These are phyloP conservation scores for Ibidorhyncha struthersii DNA, from an alignment of 2,113 vertebrate species.

Conservation along the genomic window DNA sequence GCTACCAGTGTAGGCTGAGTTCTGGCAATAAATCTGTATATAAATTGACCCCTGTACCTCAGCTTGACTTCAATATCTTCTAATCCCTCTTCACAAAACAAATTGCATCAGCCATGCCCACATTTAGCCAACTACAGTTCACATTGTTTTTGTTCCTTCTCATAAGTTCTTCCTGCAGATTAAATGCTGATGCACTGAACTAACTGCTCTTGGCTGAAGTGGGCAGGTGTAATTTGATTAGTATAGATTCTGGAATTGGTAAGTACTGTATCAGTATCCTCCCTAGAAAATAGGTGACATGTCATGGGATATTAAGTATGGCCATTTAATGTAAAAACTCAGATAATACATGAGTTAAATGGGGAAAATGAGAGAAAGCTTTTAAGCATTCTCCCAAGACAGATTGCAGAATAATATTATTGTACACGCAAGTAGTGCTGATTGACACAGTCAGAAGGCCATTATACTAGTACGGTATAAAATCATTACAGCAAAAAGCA, in stretches of 20 bases:
- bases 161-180: conserved; percentile 78
- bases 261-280: conserved; percentile 79
- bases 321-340: conserved; percentile 86
- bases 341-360: conserved; percentile 85
- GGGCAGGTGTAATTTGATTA: conserved; percentile 75
- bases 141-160: conserved; percentile 80
- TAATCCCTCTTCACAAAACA: conserved; percentile 78
- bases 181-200: conserved; percentile 78
- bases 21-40: conserved; percentile 22
- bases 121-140: conserved; percentile 72
- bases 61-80: conserved; percentile 73
- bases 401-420: conserved; percentile 79
- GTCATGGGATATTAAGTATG: conserved; percentile 83
- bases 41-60: conserved; percentile 65
- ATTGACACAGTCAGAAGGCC: conserved; percentile 76
- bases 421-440: conserved; percentile 66
- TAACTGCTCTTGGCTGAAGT: conserved; percentile 67
- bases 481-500: conserved; percentile 81
- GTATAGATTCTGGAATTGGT: conserved; percentile 78
- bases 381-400: conserved; percentile 84
- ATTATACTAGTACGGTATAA: conserved; percentile 74
- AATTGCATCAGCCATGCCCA: conserved; percentile 72
- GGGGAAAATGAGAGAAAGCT: conserved; percentile 85
- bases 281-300: conserved; percentile 79
- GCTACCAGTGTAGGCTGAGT: background rate